Percentiles rank a stretch among this genome's conserved stretches.
These are phyloP conservation scores for Zeus faber DNA, from an alignment of 2,113 vertebrate species.

Conservation along the genomic window DNA sequence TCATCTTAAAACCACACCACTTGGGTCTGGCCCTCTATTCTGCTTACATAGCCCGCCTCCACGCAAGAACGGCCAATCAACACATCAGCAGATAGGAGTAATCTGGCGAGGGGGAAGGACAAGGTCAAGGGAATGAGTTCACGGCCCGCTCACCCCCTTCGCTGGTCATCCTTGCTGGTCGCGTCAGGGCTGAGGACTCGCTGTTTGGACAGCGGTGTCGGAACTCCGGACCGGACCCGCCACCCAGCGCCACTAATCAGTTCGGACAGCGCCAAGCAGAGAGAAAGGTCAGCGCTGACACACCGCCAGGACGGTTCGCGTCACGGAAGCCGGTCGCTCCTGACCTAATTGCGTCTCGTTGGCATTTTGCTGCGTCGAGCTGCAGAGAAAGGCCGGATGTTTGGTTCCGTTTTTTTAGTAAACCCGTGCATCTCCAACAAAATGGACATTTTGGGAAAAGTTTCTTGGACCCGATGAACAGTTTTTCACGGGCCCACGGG, in stretches of 20 bases:
- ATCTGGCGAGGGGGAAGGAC: conserved; percentile 46
- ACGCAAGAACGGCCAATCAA: conserved; percentile 61
- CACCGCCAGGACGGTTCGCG: no score
- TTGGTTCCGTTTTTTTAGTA: no score
- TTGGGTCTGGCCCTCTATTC: no score
- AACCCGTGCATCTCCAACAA: no score
- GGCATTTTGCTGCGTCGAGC: no score
- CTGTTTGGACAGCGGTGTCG: conserved; percentile 23
- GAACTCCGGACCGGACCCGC: no score
- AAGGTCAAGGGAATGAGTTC: no score
- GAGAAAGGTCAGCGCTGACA: conserved; percentile 63
- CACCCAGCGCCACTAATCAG: conserved; percentile 46
- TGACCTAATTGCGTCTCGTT: no score
- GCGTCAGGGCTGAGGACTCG: conserved; percentile 33
- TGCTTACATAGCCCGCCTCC: conserved; percentile 46
- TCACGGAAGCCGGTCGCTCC: conserved; percentile 39
- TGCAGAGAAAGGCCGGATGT: no score
- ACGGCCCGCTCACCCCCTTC: conserved; percentile 18
- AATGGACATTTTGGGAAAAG: no score
- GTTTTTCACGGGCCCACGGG: no score
- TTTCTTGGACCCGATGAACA: no score
- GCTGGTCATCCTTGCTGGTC: conserved; percentile 11
- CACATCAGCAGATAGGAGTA: conserved; percentile 55
- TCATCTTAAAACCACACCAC: background rate
- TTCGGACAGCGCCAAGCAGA: conserved; percentile 48